Base-by-base conservation (phyloP, 2,888 invertebrate genomes). In the Macrosoma leucophasiata region DNA sequence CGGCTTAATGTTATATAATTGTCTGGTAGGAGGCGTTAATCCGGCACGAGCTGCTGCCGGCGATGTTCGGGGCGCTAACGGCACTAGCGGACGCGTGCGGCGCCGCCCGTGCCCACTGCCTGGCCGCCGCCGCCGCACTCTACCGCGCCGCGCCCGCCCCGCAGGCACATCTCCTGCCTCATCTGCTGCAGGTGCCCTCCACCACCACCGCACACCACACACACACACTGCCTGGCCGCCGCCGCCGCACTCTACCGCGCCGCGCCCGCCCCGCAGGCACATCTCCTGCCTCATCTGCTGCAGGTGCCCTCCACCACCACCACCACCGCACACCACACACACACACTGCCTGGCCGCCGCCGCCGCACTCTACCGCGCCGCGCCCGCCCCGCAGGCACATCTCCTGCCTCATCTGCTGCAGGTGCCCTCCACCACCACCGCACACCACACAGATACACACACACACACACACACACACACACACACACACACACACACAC, bases 391-490 rank as follows among this genome's bases (percentile, higher is more conserved):
- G 27, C 41, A 48, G 10, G 46, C 40, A 7, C 91, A 42, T 93
- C 52, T 53, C 15, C 86, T 92, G 28, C 95, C 94, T 64, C 95
- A 95, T 9, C 87, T 97, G 43, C 87, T 94, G 55, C 95, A 96
- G 79, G 10, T 60, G 2, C 22, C 23, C n/a, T n/a, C 13, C 13
- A 10, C 10, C n/a, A n/a, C n/a, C n/a, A n/a, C n/a, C n/a, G 4
- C 58, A 4, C 46, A 17, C 4, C 4, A 17, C 17, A 17, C 17
- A n/a, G n/a, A n/a, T n/a, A 52, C 29, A 40, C 35, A 0, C 23
- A 37, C 0, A 51, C 11, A 33, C 18, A 1, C 4, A 13, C 11
- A 3, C 6, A 7, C 11, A 19, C 13, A 1, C 13, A 1, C 20
- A 19, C 20, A 13, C 20, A 9, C 5, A 29, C 20, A 14, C 15